Percentiles rank a stretch among this genome's conserved stretches.
Evolutionary conservation across 2,888 invertebrate species (phyloP).

Genomic region (Chaetogeoica ovagalla): DNA sequence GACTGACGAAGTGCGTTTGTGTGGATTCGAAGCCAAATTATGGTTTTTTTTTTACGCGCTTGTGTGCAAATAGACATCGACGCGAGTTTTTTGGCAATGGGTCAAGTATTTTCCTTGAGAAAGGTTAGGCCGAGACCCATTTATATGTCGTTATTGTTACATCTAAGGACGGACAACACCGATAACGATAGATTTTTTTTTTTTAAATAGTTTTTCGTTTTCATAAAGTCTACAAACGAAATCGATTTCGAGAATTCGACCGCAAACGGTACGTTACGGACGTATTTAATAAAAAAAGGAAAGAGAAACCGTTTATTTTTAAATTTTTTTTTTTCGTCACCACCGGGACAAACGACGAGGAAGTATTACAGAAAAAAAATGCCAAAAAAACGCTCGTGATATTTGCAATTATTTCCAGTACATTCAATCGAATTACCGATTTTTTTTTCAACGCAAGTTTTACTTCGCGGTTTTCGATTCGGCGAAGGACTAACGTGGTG

Average conservation of each 20-base stretch:
- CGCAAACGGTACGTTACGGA: neutral
- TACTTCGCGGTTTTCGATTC: no score
- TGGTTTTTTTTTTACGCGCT: constrained; percentile 6
- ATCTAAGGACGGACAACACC: neutral
- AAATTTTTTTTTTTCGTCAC: no score
- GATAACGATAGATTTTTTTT: no score
- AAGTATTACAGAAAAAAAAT: no score
- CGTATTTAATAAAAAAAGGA: no score
- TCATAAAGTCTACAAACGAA: constrained; percentile 6
- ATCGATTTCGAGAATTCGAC: neutral
- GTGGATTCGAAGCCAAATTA: constrained; percentile 24
- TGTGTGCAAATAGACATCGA: constrained; percentile 41
- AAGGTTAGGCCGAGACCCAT: constrained; percentile 52
- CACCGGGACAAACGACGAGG: no score
- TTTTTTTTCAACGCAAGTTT: no score
- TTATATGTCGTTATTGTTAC: constrained; percentile 23
- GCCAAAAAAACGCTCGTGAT: no score
- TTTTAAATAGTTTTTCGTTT: neutral
- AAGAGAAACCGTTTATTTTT: no score
- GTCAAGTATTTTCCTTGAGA: constrained; percentile 52
- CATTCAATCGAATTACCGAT: no score
- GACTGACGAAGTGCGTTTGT: neutral
- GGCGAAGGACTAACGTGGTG: no score
- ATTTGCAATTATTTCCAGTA: no score
- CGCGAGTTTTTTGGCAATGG: constrained; percentile 24